Base-by-base conservation (phyloP, 2,888 invertebrate genomes). In the Drosophila macrothrix region DNA sequence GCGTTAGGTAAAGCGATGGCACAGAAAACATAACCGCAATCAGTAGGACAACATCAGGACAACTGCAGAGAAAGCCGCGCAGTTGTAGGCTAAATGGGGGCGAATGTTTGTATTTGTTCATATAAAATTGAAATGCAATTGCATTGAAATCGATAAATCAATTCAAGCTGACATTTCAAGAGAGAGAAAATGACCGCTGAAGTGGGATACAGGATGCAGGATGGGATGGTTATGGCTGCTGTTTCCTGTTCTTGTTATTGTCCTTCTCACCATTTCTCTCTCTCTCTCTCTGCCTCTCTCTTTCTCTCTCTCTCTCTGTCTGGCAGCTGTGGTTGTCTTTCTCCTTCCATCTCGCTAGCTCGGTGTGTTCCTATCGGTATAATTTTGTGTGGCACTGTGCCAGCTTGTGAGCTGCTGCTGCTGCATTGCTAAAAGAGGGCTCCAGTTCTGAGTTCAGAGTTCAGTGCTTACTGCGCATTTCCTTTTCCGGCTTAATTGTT, bases 121-220 rank as follows among this genome's bases (percentile, higher is more conserved):
- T 80, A 73, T 76, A 68, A 82, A 88, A 73, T 85, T 67, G 70
- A 70, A 78, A 82, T 76, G 66, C 82, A 77, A 78, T 78, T 82
- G 67, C 54, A 55, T 59, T 62, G 59, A 77, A 86, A 90, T 88
- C 90, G 82, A 88, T 88, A 82, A 78, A 79, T 81, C 81, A 86
- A 82, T 80, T 76, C 71, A 55, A 70, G 65, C 49, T 73, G 71
- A 72, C 83, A 82, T 69, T 67, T 72, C 39, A 31, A 76, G 46
- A 35, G 35, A 55, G 19, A 55, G 22, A 35, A 25, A 56, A 39
- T 49, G 46, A 50, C 39, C 70, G 56, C 66, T 70, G 76, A 76
- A 74, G 70, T 29, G 39, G 43, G 41, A 54, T 39, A 52, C 37
- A 52, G 65, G 65, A 46, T 73, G n/a, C 46, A 39, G 69, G 59